Conservation (phyloP, 2,888 invertebrate species). For the Drosophila atripex region DNA sequence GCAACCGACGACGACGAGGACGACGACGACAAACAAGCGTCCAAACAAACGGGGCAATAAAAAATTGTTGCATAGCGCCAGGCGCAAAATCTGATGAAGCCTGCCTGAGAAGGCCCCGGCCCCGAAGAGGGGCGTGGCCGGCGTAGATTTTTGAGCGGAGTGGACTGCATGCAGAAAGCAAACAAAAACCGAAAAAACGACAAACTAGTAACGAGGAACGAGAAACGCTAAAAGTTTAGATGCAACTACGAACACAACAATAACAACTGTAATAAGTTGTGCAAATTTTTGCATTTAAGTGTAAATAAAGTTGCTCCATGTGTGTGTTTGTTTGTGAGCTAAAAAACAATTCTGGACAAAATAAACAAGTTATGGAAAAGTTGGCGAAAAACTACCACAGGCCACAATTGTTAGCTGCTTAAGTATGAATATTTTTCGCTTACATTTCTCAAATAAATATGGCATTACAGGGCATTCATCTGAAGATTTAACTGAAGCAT, state of each 20-base stretch:
- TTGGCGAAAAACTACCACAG: constrained; percentile 37
- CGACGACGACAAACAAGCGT: constrained; percentile 54
- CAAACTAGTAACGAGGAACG: constrained; percentile 36
- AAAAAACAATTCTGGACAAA: constrained; percentile 33
- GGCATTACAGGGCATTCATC: constrained; percentile 32
- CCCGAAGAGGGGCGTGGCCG: constrained; percentile 32
- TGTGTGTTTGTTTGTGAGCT: neutral
- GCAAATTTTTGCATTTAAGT: constrained; percentile 75
- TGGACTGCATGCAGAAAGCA: constrained; percentile 34
- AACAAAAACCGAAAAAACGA: constrained; percentile 54
- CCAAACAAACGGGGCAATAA: constrained; percentile 31
- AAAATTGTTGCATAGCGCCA: constrained; percentile 57
- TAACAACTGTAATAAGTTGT: constrained; percentile 71
- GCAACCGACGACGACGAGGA: constrained; percentile 62
- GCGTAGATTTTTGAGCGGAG: constrained; percentile 46
- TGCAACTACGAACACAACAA: constrained; percentile 68
- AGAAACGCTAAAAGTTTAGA: constrained; percentile 64
- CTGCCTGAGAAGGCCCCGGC: neutral
- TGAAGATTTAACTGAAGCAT: constrained; percentile 34
- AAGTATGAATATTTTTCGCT: constrained; percentile 39
- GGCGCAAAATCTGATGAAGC: constrained; percentile 45
- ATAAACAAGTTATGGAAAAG: constrained; percentile 51
- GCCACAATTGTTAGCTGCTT: constrained; percentile 44
- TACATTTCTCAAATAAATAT: constrained; percentile 41
- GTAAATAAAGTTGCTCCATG: constrained; percentile 69